Evolutionary conservation across 2,797 vertebrate species (phyloP).

Genomic region (Hafferia zeledoni): DNA sequence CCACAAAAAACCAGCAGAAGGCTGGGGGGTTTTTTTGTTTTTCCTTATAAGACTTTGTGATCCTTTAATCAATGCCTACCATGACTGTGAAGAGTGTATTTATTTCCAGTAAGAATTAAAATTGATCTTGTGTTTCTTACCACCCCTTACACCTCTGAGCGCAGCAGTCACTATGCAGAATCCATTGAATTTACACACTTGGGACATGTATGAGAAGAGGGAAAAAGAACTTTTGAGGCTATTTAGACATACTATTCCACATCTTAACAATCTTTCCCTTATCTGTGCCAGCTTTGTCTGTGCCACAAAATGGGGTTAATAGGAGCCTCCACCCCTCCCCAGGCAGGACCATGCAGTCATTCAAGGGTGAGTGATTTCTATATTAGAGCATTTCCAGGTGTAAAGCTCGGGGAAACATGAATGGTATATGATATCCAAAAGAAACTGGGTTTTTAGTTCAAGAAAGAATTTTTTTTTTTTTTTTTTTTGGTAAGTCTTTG

Average conservation of each 20-base stretch:
- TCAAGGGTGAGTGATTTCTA: not conserved
- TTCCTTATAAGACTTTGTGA: not conserved
- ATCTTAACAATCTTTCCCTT: rapidly evolving
- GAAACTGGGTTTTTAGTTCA: not conserved
- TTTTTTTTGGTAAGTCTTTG: not conserved
- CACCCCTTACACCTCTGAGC: not conserved
- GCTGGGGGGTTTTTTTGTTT: rapidly evolving
- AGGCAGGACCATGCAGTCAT: not conserved
- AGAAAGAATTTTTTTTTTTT: not conserved
- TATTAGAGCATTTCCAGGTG: not conserved
- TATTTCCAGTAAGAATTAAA: not conserved
- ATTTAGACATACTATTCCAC: not conserved
- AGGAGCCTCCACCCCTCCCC: not conserved
- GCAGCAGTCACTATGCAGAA: not conserved
- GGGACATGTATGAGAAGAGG: not conserved
- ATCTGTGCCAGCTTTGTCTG: not conserved
- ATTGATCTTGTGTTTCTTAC: not conserved
- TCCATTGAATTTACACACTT: not conserved
- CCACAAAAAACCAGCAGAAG: not conserved
- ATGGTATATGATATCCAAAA: not conserved
- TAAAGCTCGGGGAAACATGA: not conserved
- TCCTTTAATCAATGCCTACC: not conserved
- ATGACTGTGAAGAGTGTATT: not conserved
- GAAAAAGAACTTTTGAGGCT: not conserved
- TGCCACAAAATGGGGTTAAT: not conserved